phyloP scores from a whole-genome alignment of 2,888 invertebrate genomes.

The Heliconius sara region DNA sequence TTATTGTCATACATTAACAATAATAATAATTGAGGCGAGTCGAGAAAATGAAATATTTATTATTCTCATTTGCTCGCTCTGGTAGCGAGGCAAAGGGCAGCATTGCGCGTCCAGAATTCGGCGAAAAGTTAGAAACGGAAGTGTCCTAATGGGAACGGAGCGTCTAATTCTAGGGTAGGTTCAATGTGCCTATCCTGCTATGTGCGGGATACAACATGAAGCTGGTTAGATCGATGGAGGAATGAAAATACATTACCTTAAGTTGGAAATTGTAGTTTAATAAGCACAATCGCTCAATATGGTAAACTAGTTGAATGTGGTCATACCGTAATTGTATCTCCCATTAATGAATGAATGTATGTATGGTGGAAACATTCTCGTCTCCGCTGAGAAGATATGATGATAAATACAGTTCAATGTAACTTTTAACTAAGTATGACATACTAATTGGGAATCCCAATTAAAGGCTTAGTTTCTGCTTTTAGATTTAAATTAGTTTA shows the following conservation, averaged over 20 bases:
- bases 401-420: neutral
- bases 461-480: neutral
- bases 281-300: neutral
- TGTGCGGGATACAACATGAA: too few relatives aligned
- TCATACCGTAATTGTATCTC: neutral
- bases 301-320: conserved; percentile 20
- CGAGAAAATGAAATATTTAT: too few relatives aligned
- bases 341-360: neutral
- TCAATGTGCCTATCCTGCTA: too few relatives aligned
- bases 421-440: neutral
- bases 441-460: neutral
- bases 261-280: neutral
- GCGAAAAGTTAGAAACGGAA: too few relatives aligned
- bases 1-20: too few relatives aligned
- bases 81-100: too few relatives aligned
- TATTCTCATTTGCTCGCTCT: too few relatives aligned
- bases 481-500: neutral
- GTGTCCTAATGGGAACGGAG: too few relatives aligned
- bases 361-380: neutral
- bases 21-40: too few relatives aligned
- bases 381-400: neutral
- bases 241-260: neutral
- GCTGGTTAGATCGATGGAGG: too few relatives aligned
- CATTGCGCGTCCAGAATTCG: too few relatives aligned
- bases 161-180: too few relatives aligned